A percentile compares a stretch with the other conserved stretches of the same genome.
Conservation (phyloP, 2,797 vertebrate species). For the Squalus acanthias region DNA sequence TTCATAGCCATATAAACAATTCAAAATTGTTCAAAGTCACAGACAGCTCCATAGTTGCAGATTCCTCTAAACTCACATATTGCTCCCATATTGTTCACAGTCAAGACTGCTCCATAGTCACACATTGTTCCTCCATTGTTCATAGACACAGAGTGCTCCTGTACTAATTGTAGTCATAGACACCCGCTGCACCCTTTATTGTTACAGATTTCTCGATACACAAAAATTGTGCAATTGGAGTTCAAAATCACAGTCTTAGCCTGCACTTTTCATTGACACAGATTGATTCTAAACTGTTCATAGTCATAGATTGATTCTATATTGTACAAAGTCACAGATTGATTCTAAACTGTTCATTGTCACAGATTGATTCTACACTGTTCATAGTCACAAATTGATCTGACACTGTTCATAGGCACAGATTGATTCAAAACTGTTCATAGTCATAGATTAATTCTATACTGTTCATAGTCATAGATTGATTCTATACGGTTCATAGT, state of each 20-base stretch:
- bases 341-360: no score
- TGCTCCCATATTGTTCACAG: not conserved
- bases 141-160: not conserved
- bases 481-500: not conserved
- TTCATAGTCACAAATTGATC: no score
- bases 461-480: not conserved
- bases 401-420: no score
- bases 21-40: not conserved
- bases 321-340: not conserved
- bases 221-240: not conserved
- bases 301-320: not conserved
- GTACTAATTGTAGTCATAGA: not conserved
- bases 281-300: not conserved
- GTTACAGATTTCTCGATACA: not conserved
- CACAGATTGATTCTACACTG: not conserved
- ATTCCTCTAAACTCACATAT: not conserved
- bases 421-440: not conserved
- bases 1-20: not conserved
- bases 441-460: not conserved
- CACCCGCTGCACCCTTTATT: not conserved
- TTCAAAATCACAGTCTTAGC: not conserved
- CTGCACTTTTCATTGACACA: not conserved
- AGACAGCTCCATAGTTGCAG: not conserved
- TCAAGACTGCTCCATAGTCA: not conserved
- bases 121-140: not conserved